A percentile compares a stretch with the other conserved stretches of the same genome.
These are phyloP conservation scores for Saccostrea echinata DNA, from an alignment of 1,140 invertebrate genomes.

Conservation along the genomic window DNA sequence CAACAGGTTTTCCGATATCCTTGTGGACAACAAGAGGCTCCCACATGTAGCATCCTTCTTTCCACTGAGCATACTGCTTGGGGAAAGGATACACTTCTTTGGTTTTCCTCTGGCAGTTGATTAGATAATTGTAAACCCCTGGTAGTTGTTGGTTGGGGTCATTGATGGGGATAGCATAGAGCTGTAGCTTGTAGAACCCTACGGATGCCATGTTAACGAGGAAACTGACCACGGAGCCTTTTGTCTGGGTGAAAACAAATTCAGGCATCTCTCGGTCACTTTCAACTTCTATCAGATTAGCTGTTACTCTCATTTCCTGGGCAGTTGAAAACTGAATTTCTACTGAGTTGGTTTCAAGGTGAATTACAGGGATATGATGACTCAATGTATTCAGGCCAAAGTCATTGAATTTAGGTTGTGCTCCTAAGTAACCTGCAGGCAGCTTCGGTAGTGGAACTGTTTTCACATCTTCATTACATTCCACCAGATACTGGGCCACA, in stretches of 20 bases:
- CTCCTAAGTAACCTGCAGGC: slow-evolving; percentile 77
- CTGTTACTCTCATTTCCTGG: slow-evolving; percentile 75
- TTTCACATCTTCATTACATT: slow-evolving; percentile 76
- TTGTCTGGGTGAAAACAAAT: slow-evolving; percentile 76
- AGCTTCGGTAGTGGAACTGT: slow-evolving; percentile 75
- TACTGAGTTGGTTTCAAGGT: slow-evolving; percentile 72
- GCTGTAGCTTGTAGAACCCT: slow-evolving; percentile 79
- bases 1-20: slow-evolving; percentile 57
- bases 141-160: slow-evolving; percentile 77
- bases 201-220: slow-evolving; percentile 69
- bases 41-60: slow-evolving; percentile 78
- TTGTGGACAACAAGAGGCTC: slow-evolving; percentile 68
- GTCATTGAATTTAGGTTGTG: slow-evolving; percentile 76
- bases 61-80: slow-evolving; percentile 80
- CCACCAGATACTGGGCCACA: slow-evolving; percentile 77
- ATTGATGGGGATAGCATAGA: slow-evolving; percentile 76
- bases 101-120: slow-evolving; percentile 72
- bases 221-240: slow-evolving; percentile 71
- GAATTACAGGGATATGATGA: slow-evolving; percentile 77
- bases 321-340: slow-evolving; percentile 71
- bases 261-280: slow-evolving; percentile 74
- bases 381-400: slow-evolving; percentile 74
- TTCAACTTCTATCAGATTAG: slow-evolving; percentile 77
- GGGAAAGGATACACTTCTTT: slow-evolving; percentile 70
- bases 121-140: slow-evolving; percentile 79